Conservation (phyloP, 2,113 vertebrate genomes). For the Poeciliopsis retropinna region DNA sequence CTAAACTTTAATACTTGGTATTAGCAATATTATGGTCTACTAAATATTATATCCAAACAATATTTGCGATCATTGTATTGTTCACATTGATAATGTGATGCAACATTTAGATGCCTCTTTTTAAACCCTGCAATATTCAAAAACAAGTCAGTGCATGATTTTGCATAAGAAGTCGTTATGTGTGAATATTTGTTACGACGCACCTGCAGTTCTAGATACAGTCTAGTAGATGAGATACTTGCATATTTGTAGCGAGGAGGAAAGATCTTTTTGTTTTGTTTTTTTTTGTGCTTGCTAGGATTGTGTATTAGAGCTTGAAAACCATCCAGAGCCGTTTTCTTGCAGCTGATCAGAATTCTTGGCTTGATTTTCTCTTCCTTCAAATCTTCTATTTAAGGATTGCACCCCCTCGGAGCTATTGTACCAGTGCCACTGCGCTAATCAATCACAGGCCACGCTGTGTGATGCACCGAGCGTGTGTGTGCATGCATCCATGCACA, state of each 20-base stretch:
- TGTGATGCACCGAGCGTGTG: constrained; percentile 25
- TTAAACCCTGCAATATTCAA: neutral
- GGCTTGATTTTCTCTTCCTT: constrained; percentile 66
- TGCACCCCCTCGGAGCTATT: constrained; percentile 77
- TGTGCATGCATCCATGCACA: constrained; percentile 18
- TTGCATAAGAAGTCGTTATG: neutral
- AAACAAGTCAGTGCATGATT: neutral
- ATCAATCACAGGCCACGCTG: constrained; percentile 80
- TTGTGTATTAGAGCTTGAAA: constrained; percentile 56
- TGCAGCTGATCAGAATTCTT: constrained; percentile 79
- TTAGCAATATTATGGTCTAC: neutral
- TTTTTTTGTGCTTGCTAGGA: constrained; percentile 35
- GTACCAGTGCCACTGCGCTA: constrained; percentile 81
- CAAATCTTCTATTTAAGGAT: constrained; percentile 80
- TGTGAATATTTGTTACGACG: neutral
- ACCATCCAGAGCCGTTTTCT: constrained; percentile 58
- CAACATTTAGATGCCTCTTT: neutral
- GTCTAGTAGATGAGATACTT: constrained; percentile 1
- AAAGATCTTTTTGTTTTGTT: neutral
- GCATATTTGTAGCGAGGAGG: neutral
- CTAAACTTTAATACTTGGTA: neutral
- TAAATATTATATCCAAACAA: neutral
- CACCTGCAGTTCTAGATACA: neutral
- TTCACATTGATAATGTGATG: neutral
- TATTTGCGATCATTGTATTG: neutral